These are phyloP conservation scores for Hylomyscus alleni DNA, from an alignment of 2,797 vertebrate species.

Conservation along the genomic window DNA sequence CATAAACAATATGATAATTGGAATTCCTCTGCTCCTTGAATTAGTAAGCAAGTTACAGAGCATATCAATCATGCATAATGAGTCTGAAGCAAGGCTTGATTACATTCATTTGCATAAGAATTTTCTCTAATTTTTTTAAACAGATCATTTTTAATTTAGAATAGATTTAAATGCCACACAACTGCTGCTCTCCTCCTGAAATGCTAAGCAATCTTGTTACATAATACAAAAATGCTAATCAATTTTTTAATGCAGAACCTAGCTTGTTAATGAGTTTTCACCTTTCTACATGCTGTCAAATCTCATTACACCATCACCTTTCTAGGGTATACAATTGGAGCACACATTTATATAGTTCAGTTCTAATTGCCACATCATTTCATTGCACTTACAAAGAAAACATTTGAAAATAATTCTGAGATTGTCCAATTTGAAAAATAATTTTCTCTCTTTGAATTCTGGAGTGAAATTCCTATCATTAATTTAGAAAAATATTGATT, in stretches of 20 bases:
- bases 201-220: constrained; percentile 80
- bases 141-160: constrained; percentile 82
- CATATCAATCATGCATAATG: constrained; percentile 83
- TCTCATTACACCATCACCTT: constrained; percentile 76
- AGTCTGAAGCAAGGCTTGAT: constrained; percentile 81
- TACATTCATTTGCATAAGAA: constrained; percentile 85
- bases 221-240: constrained; percentile 83
- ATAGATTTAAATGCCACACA: constrained; percentile 81
- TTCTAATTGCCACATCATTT: constrained; percentile 76
- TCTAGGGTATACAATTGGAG: constrained; percentile 63
- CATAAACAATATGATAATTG: constrained; percentile 82
- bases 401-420: constrained; percentile 67
- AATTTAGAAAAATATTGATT: constrained; percentile 41
- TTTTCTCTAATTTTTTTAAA: constrained; percentile 82
- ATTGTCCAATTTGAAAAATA: constrained; percentile 65
- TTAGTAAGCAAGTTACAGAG: constrained; percentile 82
- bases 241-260: constrained; percentile 70
- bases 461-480: constrained; percentile 56
- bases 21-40: constrained; percentile 78
- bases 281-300: constrained; percentile 80
- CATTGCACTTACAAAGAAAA: constrained; percentile 57
- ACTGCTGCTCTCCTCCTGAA: constrained; percentile 72
- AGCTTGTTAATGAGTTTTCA: constrained; percentile 79
- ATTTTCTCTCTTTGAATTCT: constrained; percentile 55
- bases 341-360: constrained; percentile 63